Percentiles rank a stretch among this genome's conserved stretches.
Conservation (phyloP, 2,888 invertebrate genomes). For the Capitulum mitella region DNA sequence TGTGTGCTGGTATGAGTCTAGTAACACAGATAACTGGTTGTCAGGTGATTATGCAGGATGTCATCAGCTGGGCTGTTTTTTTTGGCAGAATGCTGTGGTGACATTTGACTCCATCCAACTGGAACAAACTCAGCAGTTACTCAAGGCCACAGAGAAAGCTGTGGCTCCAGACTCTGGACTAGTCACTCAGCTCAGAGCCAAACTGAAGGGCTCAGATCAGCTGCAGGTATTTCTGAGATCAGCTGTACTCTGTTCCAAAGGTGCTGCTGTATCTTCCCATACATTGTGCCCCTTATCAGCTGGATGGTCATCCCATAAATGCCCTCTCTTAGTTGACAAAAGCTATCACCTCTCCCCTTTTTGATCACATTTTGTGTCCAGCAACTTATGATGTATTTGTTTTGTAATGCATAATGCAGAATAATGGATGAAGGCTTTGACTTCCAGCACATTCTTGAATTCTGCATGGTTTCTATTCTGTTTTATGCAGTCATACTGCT, state of each 20-base stretch:
- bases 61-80: not conserved
- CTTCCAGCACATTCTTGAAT: no score
- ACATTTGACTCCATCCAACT: conserved; percentile 62
- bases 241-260: not conserved
- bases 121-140: conserved; percentile 49
- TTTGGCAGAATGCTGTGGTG: conserved; percentile 58
- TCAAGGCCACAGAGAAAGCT: conserved; percentile 55
- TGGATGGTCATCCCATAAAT: no score
- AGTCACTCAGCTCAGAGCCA: not conserved
- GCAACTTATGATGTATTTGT: not conserved
- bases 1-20: not conserved
- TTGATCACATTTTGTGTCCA: not conserved
- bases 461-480: no score
- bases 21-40: no score
- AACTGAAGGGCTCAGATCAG: not conserved
- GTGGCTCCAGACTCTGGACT: conserved; percentile 41
- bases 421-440: no score
- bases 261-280: not conserved
- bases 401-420: not conserved
- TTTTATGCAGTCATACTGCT: no score
- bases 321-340: no score
- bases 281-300: not conserved
- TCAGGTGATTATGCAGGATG: not conserved
- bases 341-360: no score
- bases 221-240: not conserved